A percentile compares a stretch with the other conserved stretches of the same genome.
Evolutionary conservation across 2,113 vertebrate species (phyloP).

Genomic region (Esox niger): DNA sequence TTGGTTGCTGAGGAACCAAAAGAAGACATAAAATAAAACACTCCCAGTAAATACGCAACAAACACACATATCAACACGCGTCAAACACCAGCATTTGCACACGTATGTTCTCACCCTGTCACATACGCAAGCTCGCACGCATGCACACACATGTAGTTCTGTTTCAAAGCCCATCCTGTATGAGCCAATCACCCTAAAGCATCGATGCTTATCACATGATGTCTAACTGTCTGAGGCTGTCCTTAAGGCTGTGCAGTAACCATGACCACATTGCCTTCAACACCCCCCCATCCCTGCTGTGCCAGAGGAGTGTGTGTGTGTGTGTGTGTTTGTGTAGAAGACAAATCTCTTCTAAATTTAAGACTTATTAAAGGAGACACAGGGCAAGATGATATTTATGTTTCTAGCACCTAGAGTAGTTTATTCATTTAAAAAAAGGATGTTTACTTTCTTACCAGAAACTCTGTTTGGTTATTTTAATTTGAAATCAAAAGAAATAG

Average conservation of each 20-base stretch:
- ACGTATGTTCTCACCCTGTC: not conserved
- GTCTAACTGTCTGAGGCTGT: conserved; percentile 15
- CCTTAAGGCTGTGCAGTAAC: conserved; percentile 32
- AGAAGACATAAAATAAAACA: conserved; percentile 3
- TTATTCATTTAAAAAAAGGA: too few species aligned
- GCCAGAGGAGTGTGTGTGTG: not conserved
- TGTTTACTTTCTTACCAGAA: too few species aligned
- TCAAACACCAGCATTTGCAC: not conserved
- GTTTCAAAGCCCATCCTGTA: conserved; percentile 23
- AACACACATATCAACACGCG: not conserved
- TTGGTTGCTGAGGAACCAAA: conserved; percentile 10
- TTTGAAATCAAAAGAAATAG: too few species aligned
- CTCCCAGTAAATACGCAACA: too few species aligned
- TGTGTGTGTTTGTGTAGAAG: not conserved
- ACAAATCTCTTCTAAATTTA: not conserved
- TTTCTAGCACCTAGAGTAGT: not conserved
- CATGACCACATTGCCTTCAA: conserved; percentile 28
- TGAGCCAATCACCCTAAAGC: conserved; percentile 17
- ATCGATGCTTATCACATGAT: conserved; percentile 23
- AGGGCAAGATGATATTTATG: not conserved
- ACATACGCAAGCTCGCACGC: not conserved
- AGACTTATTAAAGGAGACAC: not conserved
- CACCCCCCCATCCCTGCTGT: conserved; percentile 16
- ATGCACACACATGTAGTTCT: conserved; percentile 15
- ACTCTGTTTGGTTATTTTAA: too few species aligned